Percentiles rank a stretch among this genome's conserved stretches.
Evolutionary conservation across 2,113 vertebrate species (phyloP).

Genomic region (Oncorhynchus clarkii): DNA sequence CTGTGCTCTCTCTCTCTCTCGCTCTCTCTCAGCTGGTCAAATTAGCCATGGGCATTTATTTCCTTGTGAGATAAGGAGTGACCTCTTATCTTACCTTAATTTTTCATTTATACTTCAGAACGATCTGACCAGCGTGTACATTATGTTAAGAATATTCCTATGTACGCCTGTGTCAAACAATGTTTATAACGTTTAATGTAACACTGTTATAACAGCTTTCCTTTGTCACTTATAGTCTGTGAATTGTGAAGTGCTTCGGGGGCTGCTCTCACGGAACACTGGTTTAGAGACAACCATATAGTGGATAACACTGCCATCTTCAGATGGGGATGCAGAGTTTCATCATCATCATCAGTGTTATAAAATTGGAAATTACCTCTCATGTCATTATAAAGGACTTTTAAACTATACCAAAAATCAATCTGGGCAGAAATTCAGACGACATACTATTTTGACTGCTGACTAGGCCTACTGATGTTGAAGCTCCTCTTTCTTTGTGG

Average conservation of each 20-base stretch:
- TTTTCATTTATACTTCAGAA: no score
- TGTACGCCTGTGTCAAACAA: no score
- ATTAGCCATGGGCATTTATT: no score
- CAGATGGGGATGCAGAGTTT: not conserved
- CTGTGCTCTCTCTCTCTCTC: not conserved
- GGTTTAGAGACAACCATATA: not conserved
- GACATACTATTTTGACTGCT: not conserved
- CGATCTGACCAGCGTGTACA: no score
- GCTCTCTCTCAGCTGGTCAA: not conserved
- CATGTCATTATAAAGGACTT: not conserved
- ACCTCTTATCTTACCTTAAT: no score
- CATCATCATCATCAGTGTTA: not conserved
- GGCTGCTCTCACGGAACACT: not conserved
- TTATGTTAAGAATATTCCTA: no score
- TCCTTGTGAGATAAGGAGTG: no score
- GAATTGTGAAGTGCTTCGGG: no score
- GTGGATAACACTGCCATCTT: conserved; percentile 2
- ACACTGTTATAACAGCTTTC: no score
- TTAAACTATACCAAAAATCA: not conserved
- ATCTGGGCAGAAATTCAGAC: not conserved
- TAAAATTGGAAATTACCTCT: not conserved
- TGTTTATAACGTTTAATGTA: no score
- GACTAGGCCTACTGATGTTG: no score
- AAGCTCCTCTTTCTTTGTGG: conserved; percentile 7
- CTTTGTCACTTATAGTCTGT: no score